Evolutionary conservation across 2,797 vertebrate species (phyloP).

Genomic region (Diplodus sargus): DNA sequence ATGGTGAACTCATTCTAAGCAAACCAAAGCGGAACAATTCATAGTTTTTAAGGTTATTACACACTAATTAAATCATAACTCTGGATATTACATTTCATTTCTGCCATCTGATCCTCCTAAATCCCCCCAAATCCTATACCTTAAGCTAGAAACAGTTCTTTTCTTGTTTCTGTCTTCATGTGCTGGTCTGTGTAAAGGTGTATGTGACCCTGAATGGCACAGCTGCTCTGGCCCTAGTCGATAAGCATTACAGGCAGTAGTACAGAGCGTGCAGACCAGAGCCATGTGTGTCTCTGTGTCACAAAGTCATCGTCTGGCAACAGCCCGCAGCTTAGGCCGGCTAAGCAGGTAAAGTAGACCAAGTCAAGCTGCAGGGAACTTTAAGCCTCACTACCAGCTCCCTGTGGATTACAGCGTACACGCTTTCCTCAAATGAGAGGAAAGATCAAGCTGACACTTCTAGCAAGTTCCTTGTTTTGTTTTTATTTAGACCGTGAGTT

Average conservation of each 20-base stretch:
- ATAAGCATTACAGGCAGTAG: slow-evolving; percentile 4
- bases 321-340: slow-evolving; percentile 66
- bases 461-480: slow-evolving; percentile 13
- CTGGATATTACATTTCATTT: too few relatives aligned
- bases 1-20: too few relatives aligned
- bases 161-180: too few relatives aligned
- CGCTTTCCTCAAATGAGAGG: slow-evolving; percentile 41
- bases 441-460: slow-evolving; percentile 54
- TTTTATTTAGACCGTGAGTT: neutral
- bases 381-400: slow-evolving; percentile 63
- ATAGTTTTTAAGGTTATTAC: too few relatives aligned
- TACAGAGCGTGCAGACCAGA: slow-evolving; percentile 11
- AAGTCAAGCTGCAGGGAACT: slow-evolving; percentile 58
- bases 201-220: neutral
- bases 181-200: too few relatives aligned
- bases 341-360: slow-evolving; percentile 82
- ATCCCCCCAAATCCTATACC: too few relatives aligned
- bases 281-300: slow-evolving; percentile 54
- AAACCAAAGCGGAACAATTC: too few relatives aligned
- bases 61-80: too few relatives aligned
- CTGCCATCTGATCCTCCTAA: too few relatives aligned
- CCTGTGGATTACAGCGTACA: slow-evolving; percentile 65
- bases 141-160: too few relatives aligned
- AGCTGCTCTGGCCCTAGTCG: neutral
- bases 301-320: slow-evolving; percentile 39